Percentiles rank a stretch among this genome's conserved stretches.
Evolutionary conservation across 2,888 invertebrate genomes (phyloP).

Genomic region (Lottia scabra): DNA sequence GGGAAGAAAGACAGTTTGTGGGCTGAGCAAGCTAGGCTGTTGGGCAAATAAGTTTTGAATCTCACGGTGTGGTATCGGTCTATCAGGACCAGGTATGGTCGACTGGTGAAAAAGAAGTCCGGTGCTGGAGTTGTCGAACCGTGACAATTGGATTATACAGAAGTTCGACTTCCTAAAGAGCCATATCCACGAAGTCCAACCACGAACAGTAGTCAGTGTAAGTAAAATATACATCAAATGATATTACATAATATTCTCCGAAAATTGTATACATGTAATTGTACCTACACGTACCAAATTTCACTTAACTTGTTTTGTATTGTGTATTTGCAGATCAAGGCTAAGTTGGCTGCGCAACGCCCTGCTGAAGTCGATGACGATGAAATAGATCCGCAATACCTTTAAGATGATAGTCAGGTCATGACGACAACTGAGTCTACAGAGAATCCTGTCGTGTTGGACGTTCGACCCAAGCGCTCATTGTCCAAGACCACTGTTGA

Average conservation of each 20-base stretch:
- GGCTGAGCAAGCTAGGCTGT: background rate
- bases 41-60: background rate
- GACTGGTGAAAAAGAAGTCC: slow-evolving; percentile 29
- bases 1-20: background rate
- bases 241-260: background rate
- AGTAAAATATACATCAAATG: background rate
- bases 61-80: background rate
- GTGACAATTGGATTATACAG: slow-evolving; percentile 26
- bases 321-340: slow-evolving; percentile 5
- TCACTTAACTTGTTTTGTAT: slow-evolving; percentile 12
- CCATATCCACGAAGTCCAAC: slow-evolving; percentile 5
- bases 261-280: background rate
- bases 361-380: slow-evolving; percentile 1
- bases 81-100: slow-evolving; percentile 1
- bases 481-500: background rate
- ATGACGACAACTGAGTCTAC: background rate
- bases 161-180: slow-evolving; percentile 24
- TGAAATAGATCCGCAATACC: slow-evolving; percentile 1
- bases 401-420: slow-evolving; percentile 8
- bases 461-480: slow-evolving; percentile 6
- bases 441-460: slow-evolving; percentile 4
- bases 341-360: slow-evolving; percentile 3
- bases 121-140: slow-evolving; percentile 21
- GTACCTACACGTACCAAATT: background rate
- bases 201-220: background rate